Conservation (phyloP, 2,888 invertebrate species). For the Flexamia atlantica region DNA sequence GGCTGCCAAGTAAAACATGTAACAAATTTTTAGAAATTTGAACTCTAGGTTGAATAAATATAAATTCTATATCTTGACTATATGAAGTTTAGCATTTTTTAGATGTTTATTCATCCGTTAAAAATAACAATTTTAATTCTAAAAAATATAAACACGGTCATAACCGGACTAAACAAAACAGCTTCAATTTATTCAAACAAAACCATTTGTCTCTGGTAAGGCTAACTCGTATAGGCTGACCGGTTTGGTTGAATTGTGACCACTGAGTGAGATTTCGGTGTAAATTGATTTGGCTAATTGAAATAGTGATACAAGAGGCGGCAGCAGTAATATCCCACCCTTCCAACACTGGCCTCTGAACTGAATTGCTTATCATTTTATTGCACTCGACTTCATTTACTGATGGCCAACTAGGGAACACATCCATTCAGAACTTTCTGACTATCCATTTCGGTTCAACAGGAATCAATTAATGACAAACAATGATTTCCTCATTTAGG, state of each 20-base stretch:
- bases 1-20: too few species aligned
- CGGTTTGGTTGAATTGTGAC: background rate
- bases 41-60: too few species aligned
- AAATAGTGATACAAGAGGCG: slow-evolving; percentile 21
- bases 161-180: background rate
- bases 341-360: background rate
- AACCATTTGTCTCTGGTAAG: background rate
- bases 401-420: background rate
- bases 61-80: too few species aligned
- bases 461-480: background rate
- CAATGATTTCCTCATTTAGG: background rate
- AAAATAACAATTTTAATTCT: too few species aligned
- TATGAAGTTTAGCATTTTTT: too few species aligned
- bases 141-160: background rate
- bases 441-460: background rate
- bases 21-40: too few species aligned
- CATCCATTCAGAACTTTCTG: background rate
- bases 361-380: slow-evolving; percentile 33
- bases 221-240: background rate
- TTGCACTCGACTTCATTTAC: slow-evolving; percentile 8
- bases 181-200: background rate
- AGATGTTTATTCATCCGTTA: too few species aligned
- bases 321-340: background rate
- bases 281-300: slow-evolving; percentile 32
- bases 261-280: background rate